phyloP scores from a whole-genome alignment of 2,797 vertebrate genomes.

The Holocentrus rufus region DNA sequence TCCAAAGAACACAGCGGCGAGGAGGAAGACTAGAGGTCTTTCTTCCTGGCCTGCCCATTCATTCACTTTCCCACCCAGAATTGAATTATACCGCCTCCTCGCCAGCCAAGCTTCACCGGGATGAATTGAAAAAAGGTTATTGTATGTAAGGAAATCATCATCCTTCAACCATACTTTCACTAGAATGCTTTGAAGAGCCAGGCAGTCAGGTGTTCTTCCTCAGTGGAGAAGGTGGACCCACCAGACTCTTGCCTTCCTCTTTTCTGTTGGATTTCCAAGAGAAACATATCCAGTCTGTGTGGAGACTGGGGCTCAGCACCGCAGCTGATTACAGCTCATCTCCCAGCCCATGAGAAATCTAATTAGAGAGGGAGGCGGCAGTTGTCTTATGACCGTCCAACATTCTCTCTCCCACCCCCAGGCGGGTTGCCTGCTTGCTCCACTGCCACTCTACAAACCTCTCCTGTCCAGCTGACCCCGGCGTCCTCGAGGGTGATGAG shows the following conservation, averaged over 20 bases:
- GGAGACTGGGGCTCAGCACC: slow-evolving; percentile 38
- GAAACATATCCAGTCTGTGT: slow-evolving; percentile 51
- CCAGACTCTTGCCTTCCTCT: not conserved
- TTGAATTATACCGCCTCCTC: slow-evolving; percentile 30
- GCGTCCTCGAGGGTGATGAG: slow-evolving; percentile 33
- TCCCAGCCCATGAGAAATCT: slow-evolving; percentile 66
- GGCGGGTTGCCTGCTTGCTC: slow-evolving; percentile 28
- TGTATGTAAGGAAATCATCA: slow-evolving; percentile 20
- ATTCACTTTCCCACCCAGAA: slow-evolving; percentile 28
- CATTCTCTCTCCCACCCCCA: slow-evolving; percentile 38
- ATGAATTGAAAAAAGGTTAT: slow-evolving; percentile 22
- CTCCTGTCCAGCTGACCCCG: slow-evolving; percentile 40
- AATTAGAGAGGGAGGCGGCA: slow-evolving; percentile 67
- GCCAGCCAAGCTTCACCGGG: slow-evolving; percentile 20
- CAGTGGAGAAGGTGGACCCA: too few species aligned
- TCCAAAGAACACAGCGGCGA: slow-evolving; percentile 72
- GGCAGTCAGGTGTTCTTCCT: slow-evolving; percentile 16
- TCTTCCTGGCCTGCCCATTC: slow-evolving; percentile 33
- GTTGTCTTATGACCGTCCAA: slow-evolving; percentile 69
- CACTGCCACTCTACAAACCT: slow-evolving; percentile 27
- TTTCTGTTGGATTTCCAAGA: slow-evolving; percentile 39
- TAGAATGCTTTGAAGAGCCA: slow-evolving; percentile 11
- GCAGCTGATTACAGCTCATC: slow-evolving; percentile 63
- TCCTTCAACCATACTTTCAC: not conserved
- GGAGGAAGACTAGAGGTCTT: slow-evolving; percentile 57